phyloP scores from a whole-genome alignment of 2,113 vertebrate species.

The Ochotona princeps region DNA sequence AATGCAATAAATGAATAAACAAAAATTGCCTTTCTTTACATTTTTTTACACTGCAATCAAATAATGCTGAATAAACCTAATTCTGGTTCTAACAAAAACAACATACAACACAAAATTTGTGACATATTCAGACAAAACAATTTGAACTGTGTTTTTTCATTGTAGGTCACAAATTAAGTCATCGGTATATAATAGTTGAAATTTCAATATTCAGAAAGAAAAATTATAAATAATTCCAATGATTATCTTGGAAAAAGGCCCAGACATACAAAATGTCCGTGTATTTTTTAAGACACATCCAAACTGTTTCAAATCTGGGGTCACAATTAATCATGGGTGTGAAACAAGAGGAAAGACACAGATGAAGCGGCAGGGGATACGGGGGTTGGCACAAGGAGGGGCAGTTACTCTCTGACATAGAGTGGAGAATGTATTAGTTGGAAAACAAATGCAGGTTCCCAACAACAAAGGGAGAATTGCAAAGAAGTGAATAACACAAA shows the following conservation, averaged over 20 bases:
- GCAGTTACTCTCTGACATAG: slow-evolving; percentile 39
- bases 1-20: slow-evolving; percentile 78
- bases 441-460: slow-evolving; percentile 56
- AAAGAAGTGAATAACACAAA: neutral
- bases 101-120: slow-evolving; percentile 74
- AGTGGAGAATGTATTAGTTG: neutral
- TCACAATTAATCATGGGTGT: slow-evolving; percentile 70
- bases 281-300: slow-evolving; percentile 62
- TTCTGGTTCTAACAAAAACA: slow-evolving; percentile 77
- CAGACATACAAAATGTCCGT: neutral
- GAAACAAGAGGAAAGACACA: slow-evolving; percentile 75
- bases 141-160: slow-evolving; percentile 67
- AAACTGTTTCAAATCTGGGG: slow-evolving; percentile 79
- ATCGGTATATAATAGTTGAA: neutral
- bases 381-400: slow-evolving; percentile 64
- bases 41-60: slow-evolving; percentile 75
- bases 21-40: slow-evolving; percentile 73
- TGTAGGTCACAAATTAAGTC: slow-evolving; percentile 54
- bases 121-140: slow-evolving; percentile 75
- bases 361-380: slow-evolving; percentile 65
- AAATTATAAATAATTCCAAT: slow-evolving; percentile 29
- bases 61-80: slow-evolving; percentile 69
- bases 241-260: slow-evolving; percentile 46
- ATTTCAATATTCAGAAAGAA: slow-evolving; percentile 50
- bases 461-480: slow-evolving; percentile 45